Evolutionary conservation across 1,140 invertebrate genomes (phyloP).

Genomic region (Bathynomus jamesi): DNA sequence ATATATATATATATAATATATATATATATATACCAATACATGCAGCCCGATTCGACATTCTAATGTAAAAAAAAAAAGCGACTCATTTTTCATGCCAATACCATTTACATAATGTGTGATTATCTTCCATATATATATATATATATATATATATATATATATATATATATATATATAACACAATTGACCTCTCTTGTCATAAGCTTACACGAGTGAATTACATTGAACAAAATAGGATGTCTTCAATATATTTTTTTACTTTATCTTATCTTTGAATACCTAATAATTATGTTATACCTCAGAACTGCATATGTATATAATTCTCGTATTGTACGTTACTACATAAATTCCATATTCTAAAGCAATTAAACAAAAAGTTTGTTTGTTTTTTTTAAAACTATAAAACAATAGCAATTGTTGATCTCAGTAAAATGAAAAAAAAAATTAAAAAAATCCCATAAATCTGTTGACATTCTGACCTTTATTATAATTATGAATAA

Average conservation of each 20-base stretch:
- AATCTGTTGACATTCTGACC: too few relatives aligned
- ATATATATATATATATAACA: neutral
- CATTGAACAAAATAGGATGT: neutral
- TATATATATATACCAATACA: neutral
- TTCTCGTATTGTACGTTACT: too few relatives aligned
- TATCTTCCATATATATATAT: neutral
- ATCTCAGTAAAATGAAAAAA: too few relatives aligned
- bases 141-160: neutral
- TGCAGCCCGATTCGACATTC: too few relatives aligned
- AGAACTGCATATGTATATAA: neutral
- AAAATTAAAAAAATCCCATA: too few relatives aligned
- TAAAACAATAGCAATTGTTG: too few relatives aligned
- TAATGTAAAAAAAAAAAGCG: neutral
- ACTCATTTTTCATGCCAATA: neutral
- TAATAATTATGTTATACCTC: neutral
- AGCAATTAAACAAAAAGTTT: too few relatives aligned
- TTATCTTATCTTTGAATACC: neutral
- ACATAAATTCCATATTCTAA: too few relatives aligned
- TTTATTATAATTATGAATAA: neutral
- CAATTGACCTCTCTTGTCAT: neutral
- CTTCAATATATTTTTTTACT: neutral
- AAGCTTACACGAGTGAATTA: neutral
- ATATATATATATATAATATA: neutral
- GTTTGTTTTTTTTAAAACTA: too few relatives aligned
- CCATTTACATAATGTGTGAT: neutral